Evolutionary conservation across 2,888 invertebrate species (phyloP), one percentile per base, ranked within the genome.

Genomic region (Strigamia crassipes): DNA sequence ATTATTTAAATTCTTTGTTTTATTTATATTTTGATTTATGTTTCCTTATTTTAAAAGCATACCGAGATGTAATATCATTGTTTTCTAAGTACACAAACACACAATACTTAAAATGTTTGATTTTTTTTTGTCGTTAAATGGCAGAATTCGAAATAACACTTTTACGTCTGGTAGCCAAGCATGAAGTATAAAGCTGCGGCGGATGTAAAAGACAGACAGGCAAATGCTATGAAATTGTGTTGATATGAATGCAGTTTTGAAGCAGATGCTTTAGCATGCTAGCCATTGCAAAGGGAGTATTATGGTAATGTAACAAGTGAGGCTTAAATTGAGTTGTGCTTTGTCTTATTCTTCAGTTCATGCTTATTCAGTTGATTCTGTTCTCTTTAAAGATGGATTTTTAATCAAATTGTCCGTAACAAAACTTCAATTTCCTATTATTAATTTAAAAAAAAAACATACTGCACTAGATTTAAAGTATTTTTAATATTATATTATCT

Each of bases 141-240:
- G n/a, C 9, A 61, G 21, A 21, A 66, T 23, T 21, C 21, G 23
- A 66, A 66, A 66, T 66, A 66, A 15, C 66, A 21, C 23, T 66
- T 66, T 66, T 66, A 66, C 23, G 66, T 73, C 73, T 73, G 31
- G 73, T 73, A 73, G 73, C 73, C 73, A 73, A 73, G 73, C 31
- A 73, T 73, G 73, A 73, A 73, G 73, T 31, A 38, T 38, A 73
- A 73, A 73, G 73, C 31, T 73, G 10, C 27, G 31, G 8, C 31
- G 73, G 73, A 73, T 73, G 31, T 73, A 73, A 73, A 21, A 73
- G 73, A 73, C 73, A 31, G 73, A 73, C 73, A 73, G 31, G 73
- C 73, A 73, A 73, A 73, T 73, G 73, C 73, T 73, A 73, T 73
- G 73, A 73, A 73, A 73, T 73, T 73, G 73, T 73, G 73, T 73